Conservation (phyloP, 2,113 vertebrate species). For the Heloderma charlesbogerti region DNA sequence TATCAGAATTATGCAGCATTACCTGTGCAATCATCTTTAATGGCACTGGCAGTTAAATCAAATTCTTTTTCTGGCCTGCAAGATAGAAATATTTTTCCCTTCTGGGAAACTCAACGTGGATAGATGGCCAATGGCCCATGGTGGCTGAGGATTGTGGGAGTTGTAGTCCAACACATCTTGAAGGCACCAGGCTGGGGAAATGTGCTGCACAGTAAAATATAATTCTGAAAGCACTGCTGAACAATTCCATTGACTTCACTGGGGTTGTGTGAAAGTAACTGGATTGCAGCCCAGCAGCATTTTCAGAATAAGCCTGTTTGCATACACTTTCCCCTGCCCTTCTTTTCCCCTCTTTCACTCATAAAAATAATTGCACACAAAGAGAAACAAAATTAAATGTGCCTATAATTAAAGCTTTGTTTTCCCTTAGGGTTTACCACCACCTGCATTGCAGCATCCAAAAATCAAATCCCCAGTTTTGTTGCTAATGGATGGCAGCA, state of each 20-base stretch:
- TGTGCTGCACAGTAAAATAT: background rate
- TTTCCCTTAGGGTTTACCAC: conserved; percentile 49
- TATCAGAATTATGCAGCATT: background rate
- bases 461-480: conserved; percentile 46
- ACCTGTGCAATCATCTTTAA: conserved; percentile 21
- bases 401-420: conserved; percentile 65
- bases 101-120: background rate
- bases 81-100: background rate
- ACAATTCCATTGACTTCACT: background rate
- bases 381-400: conserved; percentile 57
- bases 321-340: conserved; percentile 14
- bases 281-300: background rate
- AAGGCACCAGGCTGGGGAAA: too few species aligned
- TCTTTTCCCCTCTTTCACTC: background rate
- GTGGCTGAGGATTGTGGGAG: too few species aligned
- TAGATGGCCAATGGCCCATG: too few species aligned
- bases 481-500: conserved; percentile 52
- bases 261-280: background rate
- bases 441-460: conserved; percentile 39
- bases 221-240: background rate
- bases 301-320: background rate
- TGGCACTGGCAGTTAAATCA: background rate
- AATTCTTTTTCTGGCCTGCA: background rate
- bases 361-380: conserved; percentile 51
- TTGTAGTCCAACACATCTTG: too few species aligned